phyloP scores from a whole-genome alignment of 2,888 invertebrate species.

The Lasioglossum morio region DNA sequence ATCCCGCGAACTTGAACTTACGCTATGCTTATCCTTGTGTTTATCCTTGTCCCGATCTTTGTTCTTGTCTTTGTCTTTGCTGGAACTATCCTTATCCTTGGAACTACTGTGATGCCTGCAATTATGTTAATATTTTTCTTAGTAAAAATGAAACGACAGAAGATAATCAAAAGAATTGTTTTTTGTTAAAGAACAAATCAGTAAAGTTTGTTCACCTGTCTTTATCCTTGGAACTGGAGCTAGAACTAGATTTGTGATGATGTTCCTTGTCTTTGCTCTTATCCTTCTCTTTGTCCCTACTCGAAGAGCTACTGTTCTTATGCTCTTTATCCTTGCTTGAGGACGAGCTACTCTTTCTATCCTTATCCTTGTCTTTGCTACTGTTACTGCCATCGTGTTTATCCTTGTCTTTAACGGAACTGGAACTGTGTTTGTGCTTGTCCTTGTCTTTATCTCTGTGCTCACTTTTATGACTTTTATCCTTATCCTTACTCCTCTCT shows the following conservation, averaged over 20 bases:
- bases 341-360: constrained; percentile 86
- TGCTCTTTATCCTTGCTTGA: constrained; percentile 85
- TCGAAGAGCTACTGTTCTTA: constrained; percentile 81
- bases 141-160: background rate
- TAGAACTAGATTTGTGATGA: constrained; percentile 83
- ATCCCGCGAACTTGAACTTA: constrained; percentile 81
- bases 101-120: constrained; percentile 83
- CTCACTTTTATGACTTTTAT: constrained; percentile 83
- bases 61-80: constrained; percentile 84
- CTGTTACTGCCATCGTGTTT: constrained; percentile 83
- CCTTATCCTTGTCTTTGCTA: constrained; percentile 85
- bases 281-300: constrained; percentile 84
- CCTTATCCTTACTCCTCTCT: constrained; percentile 87
- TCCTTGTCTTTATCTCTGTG: constrained; percentile 89
- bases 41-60: constrained; percentile 85
- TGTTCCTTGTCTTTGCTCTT: constrained; percentile 85
- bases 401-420: constrained; percentile 83
- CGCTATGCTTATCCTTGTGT: constrained; percentile 85
- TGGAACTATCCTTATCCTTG: constrained; percentile 83
- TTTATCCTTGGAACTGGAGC: constrained; percentile 84
- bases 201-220: constrained; percentile 76
- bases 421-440: constrained; percentile 80
- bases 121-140: constrained; percentile 20
- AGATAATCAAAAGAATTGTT: constrained; percentile 24
- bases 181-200: background rate